Evolutionary conservation across 2,113 vertebrate species (phyloP).

Genomic region (Syrrhaptes paradoxus): DNA sequence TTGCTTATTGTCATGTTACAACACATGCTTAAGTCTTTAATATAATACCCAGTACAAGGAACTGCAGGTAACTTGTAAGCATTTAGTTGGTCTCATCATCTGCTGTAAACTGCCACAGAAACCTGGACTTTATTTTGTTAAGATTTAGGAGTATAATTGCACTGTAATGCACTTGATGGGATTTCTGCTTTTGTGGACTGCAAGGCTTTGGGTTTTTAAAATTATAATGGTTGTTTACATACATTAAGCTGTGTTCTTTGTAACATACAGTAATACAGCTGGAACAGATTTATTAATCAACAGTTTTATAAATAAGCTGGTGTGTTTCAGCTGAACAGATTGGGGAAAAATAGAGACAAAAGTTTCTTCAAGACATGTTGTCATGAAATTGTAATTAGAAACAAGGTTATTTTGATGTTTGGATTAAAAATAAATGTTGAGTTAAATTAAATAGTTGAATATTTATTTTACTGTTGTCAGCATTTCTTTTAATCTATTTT

Average conservation of each 20-base stretch:
- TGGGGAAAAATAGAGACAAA: conserved; percentile 17
- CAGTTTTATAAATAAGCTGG: conserved; percentile 18
- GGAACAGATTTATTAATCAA: conserved; percentile 40
- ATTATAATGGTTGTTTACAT: background rate
- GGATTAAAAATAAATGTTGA: conserved; percentile 46
- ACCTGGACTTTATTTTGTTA: background rate
- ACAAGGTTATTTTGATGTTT: conserved; percentile 54
- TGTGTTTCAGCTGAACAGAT: background rate
- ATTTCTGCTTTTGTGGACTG: background rate
- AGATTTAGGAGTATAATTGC: background rate
- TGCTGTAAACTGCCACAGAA: background rate
- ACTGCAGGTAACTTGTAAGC: background rate
- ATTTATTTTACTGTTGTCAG: conserved; percentile 56
- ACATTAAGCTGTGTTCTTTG: background rate
- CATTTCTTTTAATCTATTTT: conserved; percentile 53
- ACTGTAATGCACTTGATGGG: background rate
- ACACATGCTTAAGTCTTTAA: background rate
- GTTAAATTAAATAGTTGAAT: conserved; percentile 39
- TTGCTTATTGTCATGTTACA: background rate
- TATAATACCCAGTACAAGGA: background rate
- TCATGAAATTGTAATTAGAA: conserved; percentile 50
- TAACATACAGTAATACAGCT: conserved; percentile 27
- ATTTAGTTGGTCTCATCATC: background rate
- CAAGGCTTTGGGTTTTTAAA: background rate
- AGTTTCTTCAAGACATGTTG: conserved; percentile 33